phyloP scores from a whole-genome alignment of 2,888 invertebrate species.

The Rhodophaea formosa region DNA sequence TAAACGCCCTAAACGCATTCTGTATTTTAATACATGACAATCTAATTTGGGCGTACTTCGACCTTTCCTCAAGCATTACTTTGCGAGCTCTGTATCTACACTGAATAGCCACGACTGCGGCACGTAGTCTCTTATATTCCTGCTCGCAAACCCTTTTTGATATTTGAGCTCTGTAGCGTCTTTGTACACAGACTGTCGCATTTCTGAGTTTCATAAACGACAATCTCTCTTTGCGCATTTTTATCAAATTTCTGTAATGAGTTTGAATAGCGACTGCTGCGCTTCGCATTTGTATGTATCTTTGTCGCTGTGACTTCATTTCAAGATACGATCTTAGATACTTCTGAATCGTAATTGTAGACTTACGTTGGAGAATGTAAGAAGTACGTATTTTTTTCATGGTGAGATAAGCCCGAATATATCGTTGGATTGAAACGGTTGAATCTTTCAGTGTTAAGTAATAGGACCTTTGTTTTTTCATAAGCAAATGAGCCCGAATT shows the following conservation, averaged over 20 bases:
- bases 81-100: constrained; percentile 57
- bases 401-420: constrained; percentile 58
- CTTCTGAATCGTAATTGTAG: constrained; percentile 45
- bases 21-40: constrained; percentile 59
- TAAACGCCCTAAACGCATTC: constrained; percentile 56
- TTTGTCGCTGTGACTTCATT: constrained; percentile 33
- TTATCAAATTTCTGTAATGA: constrained; percentile 53
- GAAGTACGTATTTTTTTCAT: constrained; percentile 45
- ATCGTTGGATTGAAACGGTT: constrained; percentile 69
- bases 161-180: constrained; percentile 51
- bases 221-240: constrained; percentile 45
- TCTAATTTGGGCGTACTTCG: constrained; percentile 45
- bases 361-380: constrained; percentile 43
- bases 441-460: constrained; percentile 60
- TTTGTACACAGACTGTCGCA: constrained; percentile 40
- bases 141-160: constrained; percentile 45
- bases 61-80: constrained; percentile 51
- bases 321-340: constrained; percentile 43
- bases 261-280: constrained; percentile 48
- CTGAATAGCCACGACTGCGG: constrained; percentile 62
- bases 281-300: constrained; percentile 32
- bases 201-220: constrained; percentile 39
- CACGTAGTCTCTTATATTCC: constrained; percentile 43
- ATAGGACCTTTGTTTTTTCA: constrained; percentile 45
- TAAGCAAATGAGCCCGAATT: constrained; percentile 61